A percentile compares a stretch with the other conserved stretches of the same genome.
Conservation (phyloP, 2,113 vertebrate genomes). For the Thalassarche chlororhynchos region DNA sequence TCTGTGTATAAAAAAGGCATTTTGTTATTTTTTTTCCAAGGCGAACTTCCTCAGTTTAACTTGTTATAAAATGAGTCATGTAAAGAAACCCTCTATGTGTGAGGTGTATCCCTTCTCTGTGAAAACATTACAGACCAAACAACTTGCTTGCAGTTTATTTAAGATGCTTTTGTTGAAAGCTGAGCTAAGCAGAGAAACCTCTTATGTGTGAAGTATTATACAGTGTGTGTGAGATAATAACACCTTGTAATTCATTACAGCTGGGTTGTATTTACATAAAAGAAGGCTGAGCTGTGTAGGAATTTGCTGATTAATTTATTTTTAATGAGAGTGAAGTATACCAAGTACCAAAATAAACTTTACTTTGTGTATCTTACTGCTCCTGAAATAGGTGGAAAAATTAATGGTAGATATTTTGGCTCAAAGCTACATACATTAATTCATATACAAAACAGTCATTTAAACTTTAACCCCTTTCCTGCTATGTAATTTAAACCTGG, state of each 20-base stretch:
- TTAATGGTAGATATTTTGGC: constrained; percentile 84
- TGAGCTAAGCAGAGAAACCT: constrained; percentile 80
- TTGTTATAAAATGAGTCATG: constrained; percentile 82
- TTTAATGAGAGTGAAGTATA: constrained; percentile 86
- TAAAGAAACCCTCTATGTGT: constrained; percentile 80
- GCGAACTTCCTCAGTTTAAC: constrained; percentile 77
- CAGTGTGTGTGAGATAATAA: constrained; percentile 79
- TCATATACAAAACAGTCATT: constrained; percentile 79
- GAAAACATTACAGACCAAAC: constrained; percentile 84
- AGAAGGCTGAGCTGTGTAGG: constrained; percentile 80
- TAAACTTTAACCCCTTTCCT: constrained; percentile 76
- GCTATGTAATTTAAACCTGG: constrained; percentile 43
- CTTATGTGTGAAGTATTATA: constrained; percentile 78
- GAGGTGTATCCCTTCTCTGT: constrained; percentile 81
- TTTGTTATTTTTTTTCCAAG: constrained; percentile 57
- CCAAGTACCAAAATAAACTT: constrained; percentile 83
- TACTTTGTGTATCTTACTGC: constrained; percentile 83
- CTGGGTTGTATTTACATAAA: constrained; percentile 84
- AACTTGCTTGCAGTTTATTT: constrained; percentile 82
- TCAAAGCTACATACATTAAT: constrained; percentile 76
- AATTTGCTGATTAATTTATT: constrained; percentile 89
- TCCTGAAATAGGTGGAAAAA: constrained; percentile 85
- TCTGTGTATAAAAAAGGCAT: constrained; percentile 54
- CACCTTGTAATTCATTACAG: constrained; percentile 85
- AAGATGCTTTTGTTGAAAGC: constrained; percentile 83